phyloP scores from a whole-genome alignment of 2,113 vertebrate species.

The Eleginops maclovinus region DNA sequence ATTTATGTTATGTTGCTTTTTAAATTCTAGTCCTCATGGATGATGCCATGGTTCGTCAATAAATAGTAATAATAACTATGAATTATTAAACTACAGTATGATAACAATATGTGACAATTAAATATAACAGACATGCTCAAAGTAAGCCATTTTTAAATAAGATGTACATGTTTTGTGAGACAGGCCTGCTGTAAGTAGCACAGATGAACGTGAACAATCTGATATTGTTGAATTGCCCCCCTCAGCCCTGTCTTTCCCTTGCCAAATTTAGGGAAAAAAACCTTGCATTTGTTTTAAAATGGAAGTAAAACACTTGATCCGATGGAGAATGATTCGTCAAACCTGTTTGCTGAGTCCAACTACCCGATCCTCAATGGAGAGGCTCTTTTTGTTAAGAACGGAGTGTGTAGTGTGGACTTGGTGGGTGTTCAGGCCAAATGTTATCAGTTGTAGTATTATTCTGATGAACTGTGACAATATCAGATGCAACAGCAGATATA shows the following conservation, averaged over 20 bases:
- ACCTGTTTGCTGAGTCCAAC: background rate
- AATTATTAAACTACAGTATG: background rate
- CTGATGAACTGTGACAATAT: too few relatives aligned
- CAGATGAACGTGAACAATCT: background rate
- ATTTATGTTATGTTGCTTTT: too few relatives aligned
- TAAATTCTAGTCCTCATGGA: background rate
- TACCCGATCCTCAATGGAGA: background rate
- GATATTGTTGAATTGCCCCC: background rate
- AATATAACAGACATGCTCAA: background rate
- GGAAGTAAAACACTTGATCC: background rate
- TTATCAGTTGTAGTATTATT: background rate
- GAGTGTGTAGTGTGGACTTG: background rate
- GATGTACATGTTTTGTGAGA: background rate
- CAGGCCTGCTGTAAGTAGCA: background rate
- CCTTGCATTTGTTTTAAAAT: background rate
- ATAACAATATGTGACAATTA: background rate
- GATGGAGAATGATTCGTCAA: background rate
- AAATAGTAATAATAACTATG: background rate
- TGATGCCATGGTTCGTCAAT: background rate
- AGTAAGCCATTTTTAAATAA: background rate
- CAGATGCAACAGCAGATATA: background rate
- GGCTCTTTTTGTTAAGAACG: background rate
- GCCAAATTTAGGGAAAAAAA: background rate
- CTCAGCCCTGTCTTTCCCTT: background rate
- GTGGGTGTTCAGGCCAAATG: background rate